Evolutionary conservation across 1,140 invertebrate species (phyloP).

Genomic region (Pinna nobilis): DNA sequence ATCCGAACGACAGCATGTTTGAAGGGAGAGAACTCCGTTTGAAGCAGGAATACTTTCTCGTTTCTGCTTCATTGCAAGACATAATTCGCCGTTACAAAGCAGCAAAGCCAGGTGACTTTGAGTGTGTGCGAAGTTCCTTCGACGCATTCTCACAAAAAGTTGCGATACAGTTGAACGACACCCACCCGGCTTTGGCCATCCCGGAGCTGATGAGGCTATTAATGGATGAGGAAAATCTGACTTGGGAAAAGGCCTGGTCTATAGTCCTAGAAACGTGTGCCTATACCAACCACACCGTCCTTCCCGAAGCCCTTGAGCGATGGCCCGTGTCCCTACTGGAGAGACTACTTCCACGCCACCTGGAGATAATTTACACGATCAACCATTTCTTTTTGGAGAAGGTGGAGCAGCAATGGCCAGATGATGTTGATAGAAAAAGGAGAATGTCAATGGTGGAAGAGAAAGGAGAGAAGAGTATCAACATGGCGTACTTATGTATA

Average conservation of each 20-base stretch:
- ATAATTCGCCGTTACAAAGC: conserved; percentile 96
- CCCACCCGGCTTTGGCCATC: conserved; percentile 97
- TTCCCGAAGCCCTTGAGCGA: conserved; percentile 97
- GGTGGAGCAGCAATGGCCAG: conserved; percentile 85
- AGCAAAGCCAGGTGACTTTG: conserved; percentile 90
- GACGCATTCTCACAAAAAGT: conserved; percentile 92
- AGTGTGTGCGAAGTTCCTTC: conserved; percentile 88
- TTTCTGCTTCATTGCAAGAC: conserved; percentile 96
- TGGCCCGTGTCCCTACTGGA: conserved; percentile 94
- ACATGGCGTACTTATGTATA: conserved; percentile 97
- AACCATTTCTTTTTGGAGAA: conserved; percentile 67
- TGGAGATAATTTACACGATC: conserved; percentile 98
- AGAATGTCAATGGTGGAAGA: conserved; percentile 85
- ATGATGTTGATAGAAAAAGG: conserved; percentile 89
- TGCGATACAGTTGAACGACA: conserved; percentile 98
- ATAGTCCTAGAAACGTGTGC: conserved; percentile 87
- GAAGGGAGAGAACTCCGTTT: conserved; percentile 94
- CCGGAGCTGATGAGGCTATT: conserved; percentile 97
- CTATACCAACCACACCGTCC: conserved; percentile 98
- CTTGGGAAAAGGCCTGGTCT: conserved; percentile 96
- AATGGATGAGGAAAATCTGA: conserved; percentile 91
- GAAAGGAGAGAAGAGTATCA: conserved; percentile 92
- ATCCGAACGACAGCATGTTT: conserved; percentile 94
- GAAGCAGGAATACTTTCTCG: conserved; percentile 99
- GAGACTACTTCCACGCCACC: conserved; percentile 91